phyloP scores from a whole-genome alignment of 2,797 vertebrate species.

The Lacerta bilineata region DNA sequence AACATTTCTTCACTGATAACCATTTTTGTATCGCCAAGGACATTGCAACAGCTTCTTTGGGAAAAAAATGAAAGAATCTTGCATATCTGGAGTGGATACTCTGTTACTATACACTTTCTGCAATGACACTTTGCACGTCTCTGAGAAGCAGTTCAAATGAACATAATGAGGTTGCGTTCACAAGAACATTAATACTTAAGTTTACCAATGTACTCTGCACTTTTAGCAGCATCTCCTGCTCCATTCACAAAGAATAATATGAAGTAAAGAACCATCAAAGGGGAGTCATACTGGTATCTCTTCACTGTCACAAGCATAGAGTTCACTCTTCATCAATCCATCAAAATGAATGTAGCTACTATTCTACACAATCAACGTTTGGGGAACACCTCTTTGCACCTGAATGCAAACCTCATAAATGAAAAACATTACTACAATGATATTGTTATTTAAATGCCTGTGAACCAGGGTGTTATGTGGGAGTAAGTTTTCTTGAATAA shows the following conservation, averaged over 20 bases:
- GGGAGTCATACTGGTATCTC: neutral
- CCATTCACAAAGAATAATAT: neutral
- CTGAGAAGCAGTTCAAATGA: neutral
- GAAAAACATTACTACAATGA: neutral
- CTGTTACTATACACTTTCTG: conserved; percentile 41
- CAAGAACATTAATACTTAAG: neutral
- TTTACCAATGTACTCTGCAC: neutral
- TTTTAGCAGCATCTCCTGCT: neutral
- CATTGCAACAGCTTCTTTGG: conserved; percentile 63
- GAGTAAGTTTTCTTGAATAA: conserved; percentile 51
- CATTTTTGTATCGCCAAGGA: conserved; percentile 46
- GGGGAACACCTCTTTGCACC: neutral
- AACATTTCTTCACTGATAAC: conserved; percentile 48
- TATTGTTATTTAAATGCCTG: neutral
- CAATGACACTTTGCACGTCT: neutral
- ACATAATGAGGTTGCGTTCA: conserved; percentile 10
- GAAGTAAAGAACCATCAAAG: neutral
- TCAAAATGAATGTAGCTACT: neutral
- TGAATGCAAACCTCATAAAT: too few relatives aligned
- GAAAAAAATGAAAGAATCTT: conserved; percentile 55
- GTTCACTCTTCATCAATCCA: neutral
- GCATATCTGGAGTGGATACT: conserved; percentile 64
- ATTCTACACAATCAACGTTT: neutral
- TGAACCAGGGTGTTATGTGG: neutral
- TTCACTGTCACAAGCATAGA: neutral